A percentile compares a stretch with the other conserved stretches of the same genome.
phyloP scores from a whole-genome alignment of 2,113 vertebrate genomes.

The Atherinomorus stipes region DNA sequence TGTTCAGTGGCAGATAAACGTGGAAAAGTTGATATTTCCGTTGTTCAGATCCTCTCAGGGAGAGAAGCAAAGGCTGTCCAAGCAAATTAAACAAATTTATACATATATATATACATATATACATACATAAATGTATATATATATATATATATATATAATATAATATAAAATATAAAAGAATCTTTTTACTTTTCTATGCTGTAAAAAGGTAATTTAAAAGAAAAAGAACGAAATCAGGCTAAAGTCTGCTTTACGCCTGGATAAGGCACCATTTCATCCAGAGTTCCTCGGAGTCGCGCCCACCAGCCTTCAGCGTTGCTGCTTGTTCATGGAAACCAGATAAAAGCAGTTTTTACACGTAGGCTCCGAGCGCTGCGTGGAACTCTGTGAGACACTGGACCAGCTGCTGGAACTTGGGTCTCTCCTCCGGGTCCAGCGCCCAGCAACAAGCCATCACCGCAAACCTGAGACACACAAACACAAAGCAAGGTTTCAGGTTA shows the following conservation, averaged over 20 bases:
- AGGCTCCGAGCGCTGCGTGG: slow-evolving; percentile 95
- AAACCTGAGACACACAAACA: slow-evolving; percentile 83
- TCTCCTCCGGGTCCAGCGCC: slow-evolving; percentile 96
- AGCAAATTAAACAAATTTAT: slow-evolving; percentile 49
- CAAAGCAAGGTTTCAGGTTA: neutral
- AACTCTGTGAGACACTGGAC: slow-evolving; percentile 99
- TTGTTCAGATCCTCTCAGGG: slow-evolving; percentile 19
- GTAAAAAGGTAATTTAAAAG: slow-evolving; percentile 69
- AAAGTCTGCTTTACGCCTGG: slow-evolving; percentile 69
- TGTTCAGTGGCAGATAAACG: slow-evolving; percentile 24
- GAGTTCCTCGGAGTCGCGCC: slow-evolving; percentile 72
- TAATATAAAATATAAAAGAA: too few relatives aligned
- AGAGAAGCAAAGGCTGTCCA: slow-evolving; percentile 35
- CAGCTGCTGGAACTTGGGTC: slow-evolving; percentile 98
- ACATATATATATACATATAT: slow-evolving; percentile 12
- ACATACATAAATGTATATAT: too few relatives aligned
- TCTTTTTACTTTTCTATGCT: slow-evolving; percentile 62
- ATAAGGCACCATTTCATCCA: slow-evolving; percentile 87
- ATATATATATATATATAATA: slow-evolving; percentile 19
- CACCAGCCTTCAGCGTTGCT: slow-evolving; percentile 57
- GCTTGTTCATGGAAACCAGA: neutral
- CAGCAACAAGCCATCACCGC: slow-evolving; percentile 99
- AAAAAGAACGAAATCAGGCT: slow-evolving; percentile 43
- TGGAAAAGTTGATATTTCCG: slow-evolving; percentile 23
- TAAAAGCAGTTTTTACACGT: slow-evolving; percentile 85